A percentile compares a stretch with the other conserved stretches of the same genome.
These are phyloP conservation scores for Chaenocephalus aceratus DNA, from an alignment of 2,113 vertebrate genomes.

Conservation along the genomic window DNA sequence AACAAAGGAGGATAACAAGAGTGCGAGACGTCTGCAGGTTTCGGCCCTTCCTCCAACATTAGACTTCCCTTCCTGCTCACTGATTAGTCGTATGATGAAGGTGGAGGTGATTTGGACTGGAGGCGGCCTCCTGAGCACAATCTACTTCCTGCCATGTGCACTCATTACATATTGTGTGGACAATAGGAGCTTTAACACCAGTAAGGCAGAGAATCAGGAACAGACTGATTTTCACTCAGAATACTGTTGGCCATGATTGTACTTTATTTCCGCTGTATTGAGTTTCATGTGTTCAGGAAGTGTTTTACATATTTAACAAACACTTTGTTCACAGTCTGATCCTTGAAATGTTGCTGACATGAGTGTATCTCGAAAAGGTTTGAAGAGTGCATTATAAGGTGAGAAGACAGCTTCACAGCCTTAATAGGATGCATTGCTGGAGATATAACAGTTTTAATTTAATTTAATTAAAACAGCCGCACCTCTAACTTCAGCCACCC, in stretches of 20 bases:
- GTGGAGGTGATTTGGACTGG: conserved; percentile 54
- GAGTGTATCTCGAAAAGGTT: conserved; percentile 5
- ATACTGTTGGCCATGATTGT: neutral
- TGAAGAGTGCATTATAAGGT: neutral
- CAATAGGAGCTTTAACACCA: neutral
- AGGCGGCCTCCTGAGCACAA: conserved; percentile 44
- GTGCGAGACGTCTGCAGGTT: no score
- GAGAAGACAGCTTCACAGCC: neutral
- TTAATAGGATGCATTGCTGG: conserved; percentile 17
- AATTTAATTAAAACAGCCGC: conserved; percentile 12
- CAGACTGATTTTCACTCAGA: neutral
- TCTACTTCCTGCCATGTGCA: conserved; percentile 32
- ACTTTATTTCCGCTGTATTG: neutral
- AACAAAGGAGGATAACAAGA: conserved; percentile 32
- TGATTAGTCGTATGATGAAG: conserved; percentile 56
- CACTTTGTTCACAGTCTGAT: neutral
- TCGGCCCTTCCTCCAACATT: no score
- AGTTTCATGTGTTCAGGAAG: no score
- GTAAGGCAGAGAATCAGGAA: neutral
- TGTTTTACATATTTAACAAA: no score
- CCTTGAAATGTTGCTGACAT: conserved; percentile 3
- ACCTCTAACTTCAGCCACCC: neutral
- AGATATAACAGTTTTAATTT: conserved; percentile 9
- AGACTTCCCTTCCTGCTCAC: neutral
- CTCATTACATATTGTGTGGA: conserved; percentile 62